A percentile compares a stretch with the other conserved stretches of the same genome.
These are phyloP conservation scores for Leucophenga varia DNA, from an alignment of 1,140 invertebrate genomes.

Conservation along the genomic window DNA sequence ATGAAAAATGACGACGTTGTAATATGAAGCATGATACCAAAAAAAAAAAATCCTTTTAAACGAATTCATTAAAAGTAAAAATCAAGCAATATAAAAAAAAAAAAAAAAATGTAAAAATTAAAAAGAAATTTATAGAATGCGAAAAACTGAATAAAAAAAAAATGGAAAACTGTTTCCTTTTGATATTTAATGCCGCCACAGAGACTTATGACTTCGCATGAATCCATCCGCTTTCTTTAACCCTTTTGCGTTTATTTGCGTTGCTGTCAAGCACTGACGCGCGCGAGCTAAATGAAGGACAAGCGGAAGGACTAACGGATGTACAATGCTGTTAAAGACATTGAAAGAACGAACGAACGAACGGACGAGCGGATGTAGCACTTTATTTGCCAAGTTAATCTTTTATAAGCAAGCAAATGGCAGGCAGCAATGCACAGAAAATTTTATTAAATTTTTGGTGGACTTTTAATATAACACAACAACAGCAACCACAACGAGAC, in stretches of 20 bases:
- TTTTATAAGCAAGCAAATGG: slow-evolving; percentile 9
- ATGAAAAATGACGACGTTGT: no score
- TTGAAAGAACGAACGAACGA: no score
- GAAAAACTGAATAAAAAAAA: slow-evolving; percentile 32
- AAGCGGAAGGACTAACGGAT: slow-evolving; percentile 1
- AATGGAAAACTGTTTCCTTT: slow-evolving; percentile 23
- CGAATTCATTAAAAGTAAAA: slow-evolving; percentile 54
- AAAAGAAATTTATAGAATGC: slow-evolving; percentile 37
- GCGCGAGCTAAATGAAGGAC: no score
- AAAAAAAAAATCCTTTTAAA: slow-evolving; percentile 30
- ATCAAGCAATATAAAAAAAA: slow-evolving; percentile 29
- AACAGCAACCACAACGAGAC: background rate
- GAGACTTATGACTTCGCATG: background rate
- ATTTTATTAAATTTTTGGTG: no score
- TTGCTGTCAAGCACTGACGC: background rate
- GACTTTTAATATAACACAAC: no score
- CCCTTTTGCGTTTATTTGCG: slow-evolving; percentile 20
- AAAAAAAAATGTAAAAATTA: slow-evolving; percentile 1
- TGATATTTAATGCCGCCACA: slow-evolving; percentile 45
- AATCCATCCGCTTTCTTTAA: slow-evolving; percentile 25
- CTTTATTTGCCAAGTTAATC: slow-evolving; percentile 54
- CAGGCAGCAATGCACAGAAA: no score
- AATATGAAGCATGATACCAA: no score
- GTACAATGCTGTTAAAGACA: no score
- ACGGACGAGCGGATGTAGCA: slow-evolving; percentile 15